phyloP scores from a whole-genome alignment of 2,888 invertebrate genomes.

The Apocheima hispidaria region DNA sequence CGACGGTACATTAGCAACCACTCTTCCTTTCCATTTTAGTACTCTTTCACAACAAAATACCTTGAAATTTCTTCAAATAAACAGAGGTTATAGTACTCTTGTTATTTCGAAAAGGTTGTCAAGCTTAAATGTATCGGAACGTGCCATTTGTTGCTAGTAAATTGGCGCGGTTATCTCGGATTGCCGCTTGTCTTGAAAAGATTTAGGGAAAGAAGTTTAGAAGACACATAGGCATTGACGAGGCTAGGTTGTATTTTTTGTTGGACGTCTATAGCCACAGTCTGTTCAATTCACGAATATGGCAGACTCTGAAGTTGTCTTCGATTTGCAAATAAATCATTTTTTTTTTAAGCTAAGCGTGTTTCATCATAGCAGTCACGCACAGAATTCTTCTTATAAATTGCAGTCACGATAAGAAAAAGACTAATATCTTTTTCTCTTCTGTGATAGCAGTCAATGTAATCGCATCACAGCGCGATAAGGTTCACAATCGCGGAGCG shows the following conservation, averaged over 20 bases:
- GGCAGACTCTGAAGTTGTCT: too few relatives aligned
- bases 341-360: too few relatives aligned
- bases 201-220: slow-evolving; percentile 13
- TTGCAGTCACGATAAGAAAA: too few relatives aligned
- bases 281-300: too few relatives aligned
- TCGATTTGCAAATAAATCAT: too few relatives aligned
- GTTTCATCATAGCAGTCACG: too few relatives aligned
- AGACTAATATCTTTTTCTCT: too few relatives aligned
- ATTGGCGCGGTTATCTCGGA: slow-evolving; percentile 32
- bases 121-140: slow-evolving; percentile 8
- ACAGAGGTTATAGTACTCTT: not conserved
- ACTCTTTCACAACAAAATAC: slow-evolving; percentile 20
- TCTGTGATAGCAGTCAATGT: too few relatives aligned
- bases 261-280: too few relatives aligned
- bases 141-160: slow-evolving; percentile 31
- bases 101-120: slow-evolving; percentile 18
- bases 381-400: too few relatives aligned
- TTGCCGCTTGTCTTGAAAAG: slow-evolving; percentile 25
- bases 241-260: not conserved
- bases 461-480: too few relatives aligned
- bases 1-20: slow-evolving; percentile 46
- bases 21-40: not conserved
- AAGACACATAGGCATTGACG: not conserved
- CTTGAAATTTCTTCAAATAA: not conserved
- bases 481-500: too few relatives aligned